Base-by-base conservation (phyloP, 2,888 invertebrate genomes). In the Synergus itoensis region DNA sequence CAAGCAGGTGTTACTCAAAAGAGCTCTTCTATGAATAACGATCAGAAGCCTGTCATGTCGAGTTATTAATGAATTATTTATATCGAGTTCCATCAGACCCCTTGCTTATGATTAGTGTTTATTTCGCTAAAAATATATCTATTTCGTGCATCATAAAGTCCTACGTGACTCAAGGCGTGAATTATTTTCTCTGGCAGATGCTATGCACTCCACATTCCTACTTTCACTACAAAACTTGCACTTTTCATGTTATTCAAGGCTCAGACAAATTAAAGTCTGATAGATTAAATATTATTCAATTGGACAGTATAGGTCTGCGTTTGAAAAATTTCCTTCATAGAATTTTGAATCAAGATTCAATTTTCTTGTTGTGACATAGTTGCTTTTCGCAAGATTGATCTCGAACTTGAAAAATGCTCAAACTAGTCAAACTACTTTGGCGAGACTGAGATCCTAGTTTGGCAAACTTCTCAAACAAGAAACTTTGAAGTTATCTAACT, bases 401-500 rank as follows among this genome's bases (percentile, higher is more conserved):
- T 1, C 1, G 28, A 76, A 45, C 62, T 76, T 76, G 21, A 78
- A 78, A 69, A 77, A 65, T 65, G 60, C 77, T 63, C 62, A 48
- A 36, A 64, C 41, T 48, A 18, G 45, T n/a, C 63, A 77, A 64
- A 77, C 48, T 48, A 48, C 60, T 45, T 64, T 77, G 63, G 21
- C 9, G 48, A 73, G 73, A 73, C 73, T 73, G 48, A 73, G 36
- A 73, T 73, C 48, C 73, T 53, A 73, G 73, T 73, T 69, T 73
- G 16, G 73, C 73, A 53, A 53, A 73, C 45, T 73, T 73, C 73
- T 73, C 36, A 73, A 73, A 60, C 36, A 73, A 73, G 73, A 73
- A 73, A 48, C 73, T 73, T 53, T 73, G 28, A 73, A 48, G 73
- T 73, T 73, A 73, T 73, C 73, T 53, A 73, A 73, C 73, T 73